Percentiles rank a stretch among this genome's conserved stretches.
Evolutionary conservation across 2,797 vertebrate species (phyloP).

Genomic region (Lepus townsendii): DNA sequence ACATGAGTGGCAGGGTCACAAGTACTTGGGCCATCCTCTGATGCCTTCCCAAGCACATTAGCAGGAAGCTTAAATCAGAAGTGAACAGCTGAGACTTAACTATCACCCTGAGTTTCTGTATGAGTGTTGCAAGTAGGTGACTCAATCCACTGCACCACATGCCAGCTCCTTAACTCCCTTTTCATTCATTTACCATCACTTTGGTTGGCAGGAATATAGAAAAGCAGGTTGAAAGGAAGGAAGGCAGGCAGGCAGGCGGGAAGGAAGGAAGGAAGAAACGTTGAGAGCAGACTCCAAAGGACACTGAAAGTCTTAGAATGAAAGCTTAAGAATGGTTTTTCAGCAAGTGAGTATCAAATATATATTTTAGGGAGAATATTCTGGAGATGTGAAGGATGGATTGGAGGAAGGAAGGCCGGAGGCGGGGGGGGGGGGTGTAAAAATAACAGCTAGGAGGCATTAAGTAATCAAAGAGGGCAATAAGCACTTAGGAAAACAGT

Average conservation of each 20-base stretch:
- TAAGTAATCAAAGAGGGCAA: not conserved
- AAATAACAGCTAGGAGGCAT: not conserved
- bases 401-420: not conserved
- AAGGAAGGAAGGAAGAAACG: not conserved
- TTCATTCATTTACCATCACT: not conserved
- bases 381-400: not conserved
- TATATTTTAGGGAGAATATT: not conserved
- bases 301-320: not conserved
- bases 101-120: too few relatives aligned
- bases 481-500: not conserved
- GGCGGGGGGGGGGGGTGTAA: not conserved
- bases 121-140: too few relatives aligned
- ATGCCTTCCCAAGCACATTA: too few relatives aligned
- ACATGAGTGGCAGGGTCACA: too few relatives aligned
- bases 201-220: not conserved
- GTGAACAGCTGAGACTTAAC: too few relatives aligned
- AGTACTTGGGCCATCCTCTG: too few relatives aligned
- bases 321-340: not conserved
- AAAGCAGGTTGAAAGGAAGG: not conserved
- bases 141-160: too few relatives aligned
- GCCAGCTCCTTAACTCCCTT: not conserved
- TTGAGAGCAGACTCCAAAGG: not conserved
- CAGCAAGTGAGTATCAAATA: not conserved
- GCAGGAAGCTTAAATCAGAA: too few relatives aligned
- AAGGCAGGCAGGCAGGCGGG: too few relatives aligned